Conservation (phyloP, 2,797 vertebrate genomes). For the Pipistrellus pygmaeus region DNA sequence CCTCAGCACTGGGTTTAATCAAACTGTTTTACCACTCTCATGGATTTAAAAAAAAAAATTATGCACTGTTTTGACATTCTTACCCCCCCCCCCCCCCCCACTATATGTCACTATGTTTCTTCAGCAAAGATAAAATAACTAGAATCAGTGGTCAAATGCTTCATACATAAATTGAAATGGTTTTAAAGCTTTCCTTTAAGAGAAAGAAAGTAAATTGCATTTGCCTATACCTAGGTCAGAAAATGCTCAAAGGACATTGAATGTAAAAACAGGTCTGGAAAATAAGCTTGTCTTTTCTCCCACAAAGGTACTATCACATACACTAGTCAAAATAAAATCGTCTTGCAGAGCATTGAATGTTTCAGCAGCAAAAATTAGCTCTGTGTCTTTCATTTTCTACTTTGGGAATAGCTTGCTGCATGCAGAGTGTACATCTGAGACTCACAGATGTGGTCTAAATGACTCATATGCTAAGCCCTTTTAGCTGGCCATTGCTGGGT, state of each 20-base stretch:
- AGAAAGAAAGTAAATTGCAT: not conserved
- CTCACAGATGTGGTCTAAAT: slow-evolving; percentile 55
- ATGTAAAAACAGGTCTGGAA: slow-evolving; percentile 56
- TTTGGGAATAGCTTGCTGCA: slow-evolving; percentile 43
- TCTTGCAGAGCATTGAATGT: slow-evolving; percentile 58
- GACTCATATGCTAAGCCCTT: slow-evolving; percentile 52
- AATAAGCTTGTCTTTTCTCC: slow-evolving; percentile 58
- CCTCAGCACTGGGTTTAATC: not conserved
- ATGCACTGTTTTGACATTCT: not conserved
- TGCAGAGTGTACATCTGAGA: slow-evolving; percentile 25
- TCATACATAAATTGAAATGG: not conserved
- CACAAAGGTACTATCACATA: slow-evolving; percentile 33
- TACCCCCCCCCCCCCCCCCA: not conserved
- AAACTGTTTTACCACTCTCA: not conserved
- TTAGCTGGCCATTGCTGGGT: slow-evolving; percentile 49
- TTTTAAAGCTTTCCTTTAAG: not conserved
- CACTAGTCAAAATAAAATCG: slow-evolving; percentile 59
- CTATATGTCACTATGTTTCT: not conserved
- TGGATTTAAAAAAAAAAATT: not conserved
- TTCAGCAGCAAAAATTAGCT: slow-evolving; percentile 58
- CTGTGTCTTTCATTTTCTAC: slow-evolving; percentile 56
- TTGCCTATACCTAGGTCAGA: not conserved
- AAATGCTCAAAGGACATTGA: slow-evolving; percentile 21
- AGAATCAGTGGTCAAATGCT: not conserved
- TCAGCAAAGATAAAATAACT: slow-evolving; percentile 49